Conservation (phyloP, 2,797 vertebrate species). For the Macrochelys suwanniensis region DNA sequence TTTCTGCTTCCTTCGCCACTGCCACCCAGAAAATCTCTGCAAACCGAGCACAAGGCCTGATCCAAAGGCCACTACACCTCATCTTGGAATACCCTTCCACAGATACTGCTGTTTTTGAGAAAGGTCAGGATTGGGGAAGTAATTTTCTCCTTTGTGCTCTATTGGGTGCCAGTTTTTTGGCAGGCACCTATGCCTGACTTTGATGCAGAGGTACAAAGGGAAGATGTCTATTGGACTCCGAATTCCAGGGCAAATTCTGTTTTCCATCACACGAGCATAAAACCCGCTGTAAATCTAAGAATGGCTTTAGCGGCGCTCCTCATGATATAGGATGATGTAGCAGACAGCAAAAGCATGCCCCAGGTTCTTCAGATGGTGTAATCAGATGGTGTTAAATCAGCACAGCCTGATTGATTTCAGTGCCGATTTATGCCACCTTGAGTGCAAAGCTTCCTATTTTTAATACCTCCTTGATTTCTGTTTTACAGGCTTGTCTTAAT, state of each 20-base stretch:
- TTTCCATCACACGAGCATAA: neutral
- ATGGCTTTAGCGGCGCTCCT: neutral
- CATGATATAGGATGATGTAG: neutral
- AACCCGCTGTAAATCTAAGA: neutral
- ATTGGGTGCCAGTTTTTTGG: neutral
- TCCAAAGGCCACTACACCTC: neutral
- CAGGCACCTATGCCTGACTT: neutral
- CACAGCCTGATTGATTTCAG: neutral
- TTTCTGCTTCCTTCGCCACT: neutral
- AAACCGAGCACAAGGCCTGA: neutral
- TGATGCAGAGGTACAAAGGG: neutral
- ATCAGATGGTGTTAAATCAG: neutral
- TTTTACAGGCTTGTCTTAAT: slow-evolving; percentile 20
- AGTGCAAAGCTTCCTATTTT: neutral
- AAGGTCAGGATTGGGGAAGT: neutral
- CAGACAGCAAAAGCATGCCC: neutral
- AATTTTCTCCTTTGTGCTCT: neutral
- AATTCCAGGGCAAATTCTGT: neutral
- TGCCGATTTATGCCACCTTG: neutral
- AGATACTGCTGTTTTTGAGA: neutral
- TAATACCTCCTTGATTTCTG: slow-evolving; percentile 2
- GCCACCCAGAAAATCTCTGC: neutral
- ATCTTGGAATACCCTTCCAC: fast-evolving
- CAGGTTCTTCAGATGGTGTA: neutral
- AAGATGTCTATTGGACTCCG: neutral